Evolutionary conservation across 1,140 invertebrate genomes (phyloP).

Genomic region (Atta colombica): DNA sequence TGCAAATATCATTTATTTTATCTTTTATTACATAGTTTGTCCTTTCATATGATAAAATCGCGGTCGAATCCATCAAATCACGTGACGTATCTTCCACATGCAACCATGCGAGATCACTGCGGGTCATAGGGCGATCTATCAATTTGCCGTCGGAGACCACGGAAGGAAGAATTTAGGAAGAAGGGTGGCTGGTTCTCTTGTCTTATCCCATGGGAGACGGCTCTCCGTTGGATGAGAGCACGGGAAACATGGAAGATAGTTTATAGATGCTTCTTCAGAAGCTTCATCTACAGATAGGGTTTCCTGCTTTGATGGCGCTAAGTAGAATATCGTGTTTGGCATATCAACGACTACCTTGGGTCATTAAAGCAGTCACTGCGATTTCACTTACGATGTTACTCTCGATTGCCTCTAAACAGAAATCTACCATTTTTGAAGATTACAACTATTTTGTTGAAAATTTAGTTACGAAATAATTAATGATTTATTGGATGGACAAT

Average conservation of each 20-base stretch:
- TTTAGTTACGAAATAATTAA: not conserved
- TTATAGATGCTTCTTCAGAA: slow-evolving; percentile 63
- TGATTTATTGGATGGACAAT: not conserved
- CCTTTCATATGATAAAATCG: slow-evolving; percentile 47
- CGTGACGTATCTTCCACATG: slow-evolving; percentile 36
- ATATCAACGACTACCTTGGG: slow-evolving; percentile 75
- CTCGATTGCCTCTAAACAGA: slow-evolving; percentile 1
- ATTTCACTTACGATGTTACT: slow-evolving; percentile 1
- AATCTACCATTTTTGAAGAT: not conserved
- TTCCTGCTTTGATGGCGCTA: slow-evolving; percentile 71
- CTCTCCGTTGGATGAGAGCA: slow-evolving; percentile 30
- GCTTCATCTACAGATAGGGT: slow-evolving; percentile 19
- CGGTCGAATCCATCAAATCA: slow-evolving; percentile 64
- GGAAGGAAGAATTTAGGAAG: slow-evolving; percentile 56
- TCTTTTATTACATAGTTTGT: slow-evolving; percentile 61
- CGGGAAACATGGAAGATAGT: slow-evolving; percentile 58
- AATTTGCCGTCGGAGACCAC: slow-evolving; percentile 65
- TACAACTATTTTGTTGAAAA: not conserved
- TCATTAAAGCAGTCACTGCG: slow-evolving; percentile 20
- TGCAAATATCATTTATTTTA: slow-evolving; percentile 51
- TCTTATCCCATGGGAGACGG: slow-evolving; percentile 62
- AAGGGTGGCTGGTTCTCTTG: slow-evolving; percentile 26
- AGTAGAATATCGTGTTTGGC: slow-evolving; percentile 85
- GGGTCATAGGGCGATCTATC: slow-evolving; percentile 71
- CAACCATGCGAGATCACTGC: slow-evolving; percentile 21